These are phyloP conservation scores for Meliscaeva auricollis DNA, from an alignment of 2,888 invertebrate species.

Conservation along the genomic window DNA sequence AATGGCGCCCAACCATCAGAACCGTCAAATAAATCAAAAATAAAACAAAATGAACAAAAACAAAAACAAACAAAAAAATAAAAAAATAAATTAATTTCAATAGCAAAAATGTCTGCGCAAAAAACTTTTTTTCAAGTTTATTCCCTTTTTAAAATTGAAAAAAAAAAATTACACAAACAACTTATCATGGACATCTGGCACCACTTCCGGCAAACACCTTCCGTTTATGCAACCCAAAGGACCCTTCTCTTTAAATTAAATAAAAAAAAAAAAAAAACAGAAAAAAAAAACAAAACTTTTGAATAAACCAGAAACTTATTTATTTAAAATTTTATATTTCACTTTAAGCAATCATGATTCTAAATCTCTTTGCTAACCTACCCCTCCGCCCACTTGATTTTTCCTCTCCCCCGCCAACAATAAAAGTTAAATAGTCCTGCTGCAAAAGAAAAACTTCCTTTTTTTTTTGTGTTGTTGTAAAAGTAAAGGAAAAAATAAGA, in stretches of 20 bases:
- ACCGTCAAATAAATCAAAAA: constrained; percentile 37
- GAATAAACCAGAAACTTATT: constrained; percentile 50
- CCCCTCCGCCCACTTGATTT: background rate
- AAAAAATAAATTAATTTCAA: constrained; percentile 33
- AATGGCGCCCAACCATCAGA: background rate
- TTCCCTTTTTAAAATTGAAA: constrained; percentile 1
- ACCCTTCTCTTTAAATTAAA: constrained; percentile 18
- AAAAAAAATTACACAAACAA: constrained; percentile 1
- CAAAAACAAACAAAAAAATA: background rate
- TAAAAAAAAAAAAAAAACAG: background rate
- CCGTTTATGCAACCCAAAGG: constrained; percentile 9
- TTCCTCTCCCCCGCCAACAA: constrained; percentile 20
- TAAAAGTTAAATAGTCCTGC: constrained; percentile 59
- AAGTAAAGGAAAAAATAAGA: background rate
- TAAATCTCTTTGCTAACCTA: background rate
- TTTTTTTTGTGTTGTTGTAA: background rate
- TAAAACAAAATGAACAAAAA: constrained; percentile 1
- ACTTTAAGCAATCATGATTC: constrained; percentile 27
- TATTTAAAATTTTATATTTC: constrained; percentile 55
- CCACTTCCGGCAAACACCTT: constrained; percentile 40
- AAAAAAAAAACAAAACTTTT: constrained; percentile 30
- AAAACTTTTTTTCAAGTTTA: too few species aligned
- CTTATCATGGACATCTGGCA: constrained; percentile 30
- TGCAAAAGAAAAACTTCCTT: constrained; percentile 20
- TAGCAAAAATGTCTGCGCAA: constrained; percentile 14